Conservation (phyloP, 2,888 invertebrate species). For the Drosophila prolongata region DNA sequence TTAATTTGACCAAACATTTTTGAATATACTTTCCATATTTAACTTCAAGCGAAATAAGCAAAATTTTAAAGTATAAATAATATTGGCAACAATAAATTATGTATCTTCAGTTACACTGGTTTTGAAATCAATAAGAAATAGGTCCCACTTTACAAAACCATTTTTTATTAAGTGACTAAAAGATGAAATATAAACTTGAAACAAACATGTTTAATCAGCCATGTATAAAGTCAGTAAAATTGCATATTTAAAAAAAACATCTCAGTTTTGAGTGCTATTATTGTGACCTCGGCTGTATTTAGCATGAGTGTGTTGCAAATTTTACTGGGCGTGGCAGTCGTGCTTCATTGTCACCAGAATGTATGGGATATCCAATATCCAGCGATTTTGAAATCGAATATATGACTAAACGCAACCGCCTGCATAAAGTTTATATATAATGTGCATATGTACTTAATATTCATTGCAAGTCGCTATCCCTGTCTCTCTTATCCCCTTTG, state of each 20-base stretch:
- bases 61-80: too few relatives aligned
- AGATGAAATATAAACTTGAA: not conserved
- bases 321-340: constrained; percentile 33
- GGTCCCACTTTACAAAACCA: too few relatives aligned
- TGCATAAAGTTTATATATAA: constrained; percentile 12
- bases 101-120: too few relatives aligned
- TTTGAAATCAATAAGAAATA: too few relatives aligned
- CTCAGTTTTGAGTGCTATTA: not conserved
- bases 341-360: constrained; percentile 18
- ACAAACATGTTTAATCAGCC: too few relatives aligned
- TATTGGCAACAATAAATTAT: too few relatives aligned
- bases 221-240: not conserved
- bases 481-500: not conserved
- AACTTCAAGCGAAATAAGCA: too few relatives aligned
- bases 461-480: constrained; percentile 58
- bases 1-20: too few relatives aligned
- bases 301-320: constrained; percentile 16
- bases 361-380: constrained; percentile 23
- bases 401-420: constrained; percentile 19
- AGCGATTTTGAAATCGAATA: constrained; percentile 29
- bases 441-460: constrained; percentile 57
- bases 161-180: too few relatives aligned
- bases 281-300: not conserved
- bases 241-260: not conserved
- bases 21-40: too few relatives aligned